A percentile compares a stretch with the other conserved stretches of the same genome.
Evolutionary conservation across 2,888 invertebrate species (phyloP).

Genomic region (Ceramica pisi): DNA sequence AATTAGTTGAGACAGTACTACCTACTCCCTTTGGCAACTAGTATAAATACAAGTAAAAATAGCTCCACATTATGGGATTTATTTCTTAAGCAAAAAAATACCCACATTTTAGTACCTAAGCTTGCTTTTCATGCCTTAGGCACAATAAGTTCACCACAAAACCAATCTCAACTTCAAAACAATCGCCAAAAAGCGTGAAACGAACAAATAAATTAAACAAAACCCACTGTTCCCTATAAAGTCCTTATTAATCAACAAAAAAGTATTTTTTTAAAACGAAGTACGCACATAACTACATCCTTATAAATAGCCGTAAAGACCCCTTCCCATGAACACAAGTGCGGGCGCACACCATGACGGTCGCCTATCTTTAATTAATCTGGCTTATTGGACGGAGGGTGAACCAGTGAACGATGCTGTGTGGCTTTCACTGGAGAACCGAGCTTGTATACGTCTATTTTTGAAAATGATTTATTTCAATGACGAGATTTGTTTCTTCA

Average conservation of each 20-base stretch:
- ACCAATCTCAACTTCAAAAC: constrained; percentile 24
- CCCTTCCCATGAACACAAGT: constrained; percentile 68
- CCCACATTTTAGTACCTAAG: no score
- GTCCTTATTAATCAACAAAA: constrained; percentile 44
- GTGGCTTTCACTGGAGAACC: constrained; percentile 62
- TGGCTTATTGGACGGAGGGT: constrained; percentile 64
- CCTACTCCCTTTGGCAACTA: no score
- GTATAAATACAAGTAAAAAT: no score
- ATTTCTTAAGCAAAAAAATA: no score
- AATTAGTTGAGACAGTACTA: no score
- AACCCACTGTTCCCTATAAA: constrained; percentile 26
- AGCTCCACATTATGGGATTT: no score
- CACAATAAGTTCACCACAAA: neutral
- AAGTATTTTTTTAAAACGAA: constrained; percentile 10
- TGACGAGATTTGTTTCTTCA: constrained; percentile 32
- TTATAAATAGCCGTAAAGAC: constrained; percentile 57
- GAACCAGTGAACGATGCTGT: constrained; percentile 53
- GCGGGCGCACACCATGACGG: constrained; percentile 73
- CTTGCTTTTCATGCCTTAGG: no score
- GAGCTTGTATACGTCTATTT: constrained; percentile 41
- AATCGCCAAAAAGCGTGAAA: constrained; percentile 19
- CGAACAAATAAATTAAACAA: constrained; percentile 42
- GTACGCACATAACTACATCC: neutral
- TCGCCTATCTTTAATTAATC: constrained; percentile 84
- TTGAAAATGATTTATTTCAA: constrained; percentile 50